phyloP scores from a whole-genome alignment of 2,797 vertebrate species.

The Phalloptychus januarius region DNA sequence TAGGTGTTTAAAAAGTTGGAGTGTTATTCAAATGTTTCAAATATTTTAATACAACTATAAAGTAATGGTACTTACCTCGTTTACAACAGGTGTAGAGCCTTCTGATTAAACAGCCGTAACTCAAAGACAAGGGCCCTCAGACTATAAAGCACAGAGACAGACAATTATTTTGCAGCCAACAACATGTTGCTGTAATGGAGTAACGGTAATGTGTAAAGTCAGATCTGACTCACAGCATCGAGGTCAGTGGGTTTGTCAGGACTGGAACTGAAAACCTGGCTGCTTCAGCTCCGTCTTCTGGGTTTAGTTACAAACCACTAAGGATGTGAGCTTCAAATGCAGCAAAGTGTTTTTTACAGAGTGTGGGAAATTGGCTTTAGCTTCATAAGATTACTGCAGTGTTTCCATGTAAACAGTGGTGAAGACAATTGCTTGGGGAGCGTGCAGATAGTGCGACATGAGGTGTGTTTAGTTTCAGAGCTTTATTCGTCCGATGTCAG shows the following conservation, averaged over 20 bases:
- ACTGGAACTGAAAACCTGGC: slow-evolving; percentile 66
- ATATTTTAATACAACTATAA: neutral
- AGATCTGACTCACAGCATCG: slow-evolving; percentile 35
- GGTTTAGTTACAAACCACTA: slow-evolving; percentile 62
- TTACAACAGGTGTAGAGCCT: neutral
- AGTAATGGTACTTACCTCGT: neutral
- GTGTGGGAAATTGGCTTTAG: slow-evolving; percentile 57
- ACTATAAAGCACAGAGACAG: neutral
- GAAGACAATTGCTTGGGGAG: slow-evolving; percentile 38
- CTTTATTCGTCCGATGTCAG: slow-evolving; percentile 52
- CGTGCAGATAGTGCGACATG: slow-evolving; percentile 41
- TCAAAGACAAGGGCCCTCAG: neutral
- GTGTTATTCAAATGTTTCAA: neutral
- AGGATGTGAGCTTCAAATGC: slow-evolving; percentile 42
- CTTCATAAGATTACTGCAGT: slow-evolving; percentile 44
- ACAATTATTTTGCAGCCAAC: neutral
- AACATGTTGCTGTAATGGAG: neutral
- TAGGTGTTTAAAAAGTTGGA: neutral
- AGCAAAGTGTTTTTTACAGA: slow-evolving; percentile 41
- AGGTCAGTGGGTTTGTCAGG: slow-evolving; percentile 76
- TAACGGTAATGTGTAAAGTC: slow-evolving; percentile 39
- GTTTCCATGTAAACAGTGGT: slow-evolving; percentile 35
- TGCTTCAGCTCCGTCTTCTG: slow-evolving; percentile 52
- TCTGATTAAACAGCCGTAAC: neutral
- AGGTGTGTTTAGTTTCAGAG: slow-evolving; percentile 49